Evolutionary conservation across 2,797 vertebrate species (phyloP).

Genomic region (Lophius americanus): DNA sequence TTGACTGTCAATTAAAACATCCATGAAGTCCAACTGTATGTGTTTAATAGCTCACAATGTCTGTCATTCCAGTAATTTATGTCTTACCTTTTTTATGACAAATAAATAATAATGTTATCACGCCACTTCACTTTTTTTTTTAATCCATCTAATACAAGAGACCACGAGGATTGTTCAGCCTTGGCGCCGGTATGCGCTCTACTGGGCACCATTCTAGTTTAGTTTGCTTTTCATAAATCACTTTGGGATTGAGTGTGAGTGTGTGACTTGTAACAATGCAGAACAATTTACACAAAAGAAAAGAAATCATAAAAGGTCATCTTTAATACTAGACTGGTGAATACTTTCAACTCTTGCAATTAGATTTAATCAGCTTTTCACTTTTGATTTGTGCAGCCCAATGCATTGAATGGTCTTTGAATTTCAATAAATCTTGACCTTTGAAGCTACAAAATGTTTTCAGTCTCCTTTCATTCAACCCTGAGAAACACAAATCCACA

Average conservation of each 20-base stretch:
- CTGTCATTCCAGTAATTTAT: too few species aligned
- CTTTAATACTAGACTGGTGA: constrained; percentile 11
- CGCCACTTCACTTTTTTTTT: too few species aligned
- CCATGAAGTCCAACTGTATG: too few species aligned
- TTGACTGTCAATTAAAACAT: too few species aligned
- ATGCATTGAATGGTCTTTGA: constrained; percentile 24
- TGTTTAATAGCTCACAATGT: too few species aligned
- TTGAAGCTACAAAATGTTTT: constrained; percentile 16
- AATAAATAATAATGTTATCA: too few species aligned
- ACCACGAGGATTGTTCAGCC: too few species aligned
- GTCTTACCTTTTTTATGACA: too few species aligned
- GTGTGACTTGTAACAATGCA: neutral
- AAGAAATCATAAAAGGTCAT: constrained; percentile 32
- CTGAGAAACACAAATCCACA: constrained; percentile 33
- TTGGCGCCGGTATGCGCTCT: too few species aligned
- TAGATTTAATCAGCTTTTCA: constrained; percentile 47
- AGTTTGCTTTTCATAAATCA: constrained; percentile 22
- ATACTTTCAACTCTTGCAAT: constrained; percentile 15
- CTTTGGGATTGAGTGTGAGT: constrained; percentile 4
- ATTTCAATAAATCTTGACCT: constrained; percentile 55
- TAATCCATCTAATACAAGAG: too few species aligned
- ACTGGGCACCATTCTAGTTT: constrained; percentile 9
- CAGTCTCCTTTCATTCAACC: constrained; percentile 33
- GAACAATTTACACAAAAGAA: constrained; percentile 15
- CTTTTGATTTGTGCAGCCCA: constrained; percentile 21